These are phyloP conservation scores for Anhinga anhinga DNA, from an alignment of 2,113 vertebrate genomes.

Conservation along the genomic window DNA sequence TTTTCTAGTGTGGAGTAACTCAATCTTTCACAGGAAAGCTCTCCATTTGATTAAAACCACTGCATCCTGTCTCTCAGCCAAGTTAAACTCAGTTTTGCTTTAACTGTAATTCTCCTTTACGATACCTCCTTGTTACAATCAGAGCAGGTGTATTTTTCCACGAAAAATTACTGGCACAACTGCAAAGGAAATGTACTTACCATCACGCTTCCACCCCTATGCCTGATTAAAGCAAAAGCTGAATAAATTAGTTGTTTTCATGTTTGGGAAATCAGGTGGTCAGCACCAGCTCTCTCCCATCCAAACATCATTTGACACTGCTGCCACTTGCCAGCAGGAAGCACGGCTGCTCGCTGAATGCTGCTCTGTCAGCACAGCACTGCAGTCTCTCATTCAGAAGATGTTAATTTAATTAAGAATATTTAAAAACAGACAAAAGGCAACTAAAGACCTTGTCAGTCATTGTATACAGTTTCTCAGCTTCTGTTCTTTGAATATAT, in stretches of 20 bases:
- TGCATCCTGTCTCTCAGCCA: not conserved
- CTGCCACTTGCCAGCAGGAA: not conserved
- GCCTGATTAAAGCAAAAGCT: not conserved
- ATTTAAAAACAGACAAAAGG: not conserved
- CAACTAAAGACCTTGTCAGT: not conserved
- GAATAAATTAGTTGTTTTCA: not conserved
- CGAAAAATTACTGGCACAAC: not conserved
- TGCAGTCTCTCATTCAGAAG: not conserved
- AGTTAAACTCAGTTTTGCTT: not conserved
- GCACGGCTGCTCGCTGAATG: fast-evolving
- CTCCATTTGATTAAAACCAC: not conserved
- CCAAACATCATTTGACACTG: not conserved
- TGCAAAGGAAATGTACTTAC: not conserved
- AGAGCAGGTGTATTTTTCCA: not conserved
- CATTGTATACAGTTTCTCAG: not conserved
- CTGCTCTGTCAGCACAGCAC: not conserved
- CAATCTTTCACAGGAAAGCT: not conserved
- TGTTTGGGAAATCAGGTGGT: not conserved
- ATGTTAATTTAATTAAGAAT: not conserved
- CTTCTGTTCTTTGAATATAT: not conserved
- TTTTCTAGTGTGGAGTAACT: not conserved
- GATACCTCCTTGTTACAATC: not conserved
- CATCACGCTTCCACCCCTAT: not conserved
- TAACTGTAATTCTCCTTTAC: not conserved
- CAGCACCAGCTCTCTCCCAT: not conserved